A percentile compares a stretch with the other conserved stretches of the same genome.
These are phyloP conservation scores for Megalurothrips usitatus DNA, from an alignment of 2,888 invertebrate species.

Conservation along the genomic window DNA sequence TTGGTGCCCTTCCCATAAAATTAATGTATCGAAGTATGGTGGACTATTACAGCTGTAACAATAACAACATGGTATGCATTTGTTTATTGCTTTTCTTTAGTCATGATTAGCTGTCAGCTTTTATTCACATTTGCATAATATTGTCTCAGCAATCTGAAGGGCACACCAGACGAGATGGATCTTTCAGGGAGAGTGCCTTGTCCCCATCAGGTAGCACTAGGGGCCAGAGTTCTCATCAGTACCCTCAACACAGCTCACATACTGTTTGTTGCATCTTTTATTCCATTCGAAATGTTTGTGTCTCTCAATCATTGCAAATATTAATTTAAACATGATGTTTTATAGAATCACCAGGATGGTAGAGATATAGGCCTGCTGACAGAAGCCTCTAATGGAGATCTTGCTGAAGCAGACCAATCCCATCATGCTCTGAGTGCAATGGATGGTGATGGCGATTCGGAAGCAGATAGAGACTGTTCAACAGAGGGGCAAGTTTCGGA, in stretches of 20 bases:
- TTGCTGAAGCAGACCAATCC: slow-evolving; percentile 77
- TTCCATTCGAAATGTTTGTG: not conserved
- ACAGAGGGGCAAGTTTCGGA: not conserved
- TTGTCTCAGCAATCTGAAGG: not conserved
- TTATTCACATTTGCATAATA: not conserved
- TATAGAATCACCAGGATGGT: not conserved
- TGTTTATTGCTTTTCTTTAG: not conserved
- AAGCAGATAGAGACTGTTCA: slow-evolving; percentile 3
- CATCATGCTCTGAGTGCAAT: slow-evolving; percentile 45
- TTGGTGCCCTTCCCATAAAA: not conserved
- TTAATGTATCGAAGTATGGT: slow-evolving; percentile 4
- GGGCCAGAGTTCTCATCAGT: not conserved
- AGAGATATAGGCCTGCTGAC: not conserved
- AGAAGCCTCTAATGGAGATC: slow-evolving; percentile 56
- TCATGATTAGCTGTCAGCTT: too few species aligned
- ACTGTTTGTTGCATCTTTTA: not conserved
- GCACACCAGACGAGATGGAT: not conserved
- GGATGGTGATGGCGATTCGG: slow-evolving; percentile 29
- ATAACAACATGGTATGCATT: not conserved
- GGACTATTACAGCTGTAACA: not conserved
- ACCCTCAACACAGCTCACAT: not conserved
- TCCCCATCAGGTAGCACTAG: not conserved
- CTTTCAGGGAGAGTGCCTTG: not conserved
- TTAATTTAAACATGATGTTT: not conserved
- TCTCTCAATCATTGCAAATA: not conserved